Conservation (phyloP, 1,140 invertebrate species). For the Bombus vancouverensis region DNA sequence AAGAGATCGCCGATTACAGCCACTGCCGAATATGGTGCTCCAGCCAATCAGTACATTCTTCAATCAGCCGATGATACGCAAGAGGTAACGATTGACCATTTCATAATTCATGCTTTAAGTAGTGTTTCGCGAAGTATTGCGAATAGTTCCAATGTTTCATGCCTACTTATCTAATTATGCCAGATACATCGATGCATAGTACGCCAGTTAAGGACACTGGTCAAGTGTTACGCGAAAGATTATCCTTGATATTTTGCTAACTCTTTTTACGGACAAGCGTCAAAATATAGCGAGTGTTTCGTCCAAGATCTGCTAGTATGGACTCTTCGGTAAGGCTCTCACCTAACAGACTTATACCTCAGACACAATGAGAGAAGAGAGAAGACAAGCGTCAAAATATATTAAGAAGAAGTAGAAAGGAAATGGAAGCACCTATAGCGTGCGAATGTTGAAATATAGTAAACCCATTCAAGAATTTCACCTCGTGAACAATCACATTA, state of each 20-base stretch:
- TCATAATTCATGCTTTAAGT: background rate
- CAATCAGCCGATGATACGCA: constrained; percentile 77
- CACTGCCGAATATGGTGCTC: constrained; percentile 75
- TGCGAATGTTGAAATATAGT: background rate
- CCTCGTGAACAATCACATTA: background rate
- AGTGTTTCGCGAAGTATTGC: background rate
- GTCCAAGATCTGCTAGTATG: too few species aligned
- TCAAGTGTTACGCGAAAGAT: background rate
- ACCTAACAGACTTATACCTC: too few species aligned
- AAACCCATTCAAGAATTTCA: constrained; percentile 8
- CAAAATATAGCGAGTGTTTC: too few species aligned
- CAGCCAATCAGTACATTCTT: constrained; percentile 77
- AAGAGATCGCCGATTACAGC: constrained; percentile 79
- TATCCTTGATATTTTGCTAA: background rate
- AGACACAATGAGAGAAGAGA: too few species aligned
- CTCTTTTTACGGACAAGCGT: background rate
- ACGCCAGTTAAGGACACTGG: background rate
- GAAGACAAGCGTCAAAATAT: background rate
- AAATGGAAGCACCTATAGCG: background rate
- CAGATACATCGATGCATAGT: too few species aligned
- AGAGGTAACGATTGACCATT: constrained; percentile 70
- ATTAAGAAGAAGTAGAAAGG: background rate
- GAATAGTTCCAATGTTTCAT: background rate
- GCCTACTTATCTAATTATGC: too few species aligned
- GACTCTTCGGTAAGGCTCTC: too few species aligned